Evolutionary conservation across 1,140 invertebrate genomes (phyloP), one percentile per base, ranked within the genome.

Genomic region (Drosophila littoralis): DNA sequence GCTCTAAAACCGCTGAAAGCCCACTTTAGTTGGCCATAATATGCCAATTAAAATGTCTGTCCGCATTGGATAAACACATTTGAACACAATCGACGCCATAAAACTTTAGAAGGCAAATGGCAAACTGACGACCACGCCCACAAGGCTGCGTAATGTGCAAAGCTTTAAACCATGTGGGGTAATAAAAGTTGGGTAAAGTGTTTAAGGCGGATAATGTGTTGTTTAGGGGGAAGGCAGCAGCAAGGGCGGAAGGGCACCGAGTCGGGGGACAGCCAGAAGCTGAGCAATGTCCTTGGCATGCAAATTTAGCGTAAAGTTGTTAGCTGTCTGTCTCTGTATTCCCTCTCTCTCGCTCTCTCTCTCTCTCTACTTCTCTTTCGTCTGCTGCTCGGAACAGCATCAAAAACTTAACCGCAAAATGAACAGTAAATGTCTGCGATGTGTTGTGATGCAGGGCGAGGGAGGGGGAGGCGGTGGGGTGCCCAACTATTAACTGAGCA

Each of bases 271-370:
- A 42, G 36, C 13, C 32, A 28, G 43, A 7, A 22, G 6, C 32
- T 64, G n/a, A 33, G 43, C 7, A 7, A 32, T 46, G 50, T 70
- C 52, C 69, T 58, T 71, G 61, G 60, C 45, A 58, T 22, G 61
- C 52, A 71, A 69, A 69, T 69, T 69, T 61, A 69, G 28, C 66
- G 66, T 69, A 33, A 65, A 71, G 42, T 65, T 71, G 43, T 50
- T 71, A 33, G 8, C 46, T 51, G 35, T 61, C 59, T 61, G 32
- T 15, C 33, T 50, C 8, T n/a, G 1, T 12, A 12, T 40, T 12
- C 9, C 4, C 38, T 40, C 36, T 38, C 36, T 10, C 0, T 7
- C 38, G 8, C 13, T 17, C 43, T 43, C 1, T 15, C n/a, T 43
- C 42, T 6, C n/a, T 45, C 6, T 13, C 43, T 43, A 0, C 22